Evolutionary conservation across 2,797 vertebrate species (phyloP).

Genomic region (Melanotaenia boesemani): DNA sequence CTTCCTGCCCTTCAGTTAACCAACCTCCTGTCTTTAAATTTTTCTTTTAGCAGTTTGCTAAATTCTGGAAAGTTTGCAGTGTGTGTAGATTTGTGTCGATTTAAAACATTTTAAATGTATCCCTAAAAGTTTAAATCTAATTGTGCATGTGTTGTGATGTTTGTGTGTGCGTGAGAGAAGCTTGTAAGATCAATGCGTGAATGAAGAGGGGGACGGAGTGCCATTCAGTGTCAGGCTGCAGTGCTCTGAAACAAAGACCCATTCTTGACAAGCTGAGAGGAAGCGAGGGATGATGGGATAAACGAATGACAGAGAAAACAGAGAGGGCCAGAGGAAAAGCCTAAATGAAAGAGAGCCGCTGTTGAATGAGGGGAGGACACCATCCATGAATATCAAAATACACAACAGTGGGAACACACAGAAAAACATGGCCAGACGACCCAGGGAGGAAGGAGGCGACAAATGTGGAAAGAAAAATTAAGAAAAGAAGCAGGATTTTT

Average conservation of each 20-base stretch:
- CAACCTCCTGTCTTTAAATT: neutral
- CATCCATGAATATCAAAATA: neutral
- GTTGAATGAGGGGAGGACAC: slow-evolving; percentile 14
- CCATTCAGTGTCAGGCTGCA: slow-evolving; percentile 65
- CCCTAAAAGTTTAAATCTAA: neutral
- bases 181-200: neutral
- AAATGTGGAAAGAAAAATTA: neutral
- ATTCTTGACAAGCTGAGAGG: slow-evolving; percentile 45
- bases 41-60: neutral
- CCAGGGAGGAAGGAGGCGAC: neutral
- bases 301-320: slow-evolving; percentile 44
- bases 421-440: neutral
- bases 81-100: too few relatives aligned
- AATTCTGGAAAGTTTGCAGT: neutral
- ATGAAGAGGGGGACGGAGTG: slow-evolving; percentile 29
- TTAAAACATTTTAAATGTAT: too few relatives aligned
- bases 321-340: slow-evolving; percentile 24
- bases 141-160: neutral
- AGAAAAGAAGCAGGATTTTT: too few relatives aligned
- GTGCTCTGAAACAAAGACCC: slow-evolving; percentile 56
- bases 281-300: slow-evolving; percentile 51
- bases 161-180: neutral
- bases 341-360: slow-evolving; percentile 29
- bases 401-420: neutral
- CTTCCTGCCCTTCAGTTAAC: slow-evolving; percentile 10